These are phyloP conservation scores for Lamellibrachia satsuma DNA, from an alignment of 2,888 invertebrate species.

Conservation along the genomic window DNA sequence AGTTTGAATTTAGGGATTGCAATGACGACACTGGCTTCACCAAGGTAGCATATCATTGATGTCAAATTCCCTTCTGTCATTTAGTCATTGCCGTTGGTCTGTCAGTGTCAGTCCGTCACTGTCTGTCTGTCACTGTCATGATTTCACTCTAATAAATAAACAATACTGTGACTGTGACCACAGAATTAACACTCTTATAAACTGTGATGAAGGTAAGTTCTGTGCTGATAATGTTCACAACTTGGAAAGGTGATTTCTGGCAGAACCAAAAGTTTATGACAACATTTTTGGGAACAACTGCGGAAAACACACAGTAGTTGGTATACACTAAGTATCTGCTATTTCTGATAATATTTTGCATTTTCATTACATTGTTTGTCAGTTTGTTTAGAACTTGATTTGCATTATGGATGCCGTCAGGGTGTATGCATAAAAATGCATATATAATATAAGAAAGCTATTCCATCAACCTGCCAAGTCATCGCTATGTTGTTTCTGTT, in stretches of 20 bases:
- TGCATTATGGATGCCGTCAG: too few relatives aligned
- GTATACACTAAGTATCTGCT: not conserved
- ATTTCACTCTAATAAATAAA: not conserved
- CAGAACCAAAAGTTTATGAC: not conserved
- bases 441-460: not conserved
- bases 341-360: not conserved
- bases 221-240: not conserved
- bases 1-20: conserved; percentile 76
- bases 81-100: too few relatives aligned
- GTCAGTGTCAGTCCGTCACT: not conserved
- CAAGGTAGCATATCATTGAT: conserved; percentile 29
- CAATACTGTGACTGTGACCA: too few relatives aligned
- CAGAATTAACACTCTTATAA: too few relatives aligned
- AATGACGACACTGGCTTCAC: conserved; percentile 55
- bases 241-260: not conserved
- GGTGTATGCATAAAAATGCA: too few relatives aligned
- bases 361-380: too few relatives aligned
- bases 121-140: not conserved
- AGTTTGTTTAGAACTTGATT: too few relatives aligned
- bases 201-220: not conserved
- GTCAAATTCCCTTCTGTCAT: not conserved
- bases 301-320: not conserved
- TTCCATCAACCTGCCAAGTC: not conserved
- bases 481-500: conserved; percentile 7
- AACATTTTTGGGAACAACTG: not conserved